phyloP scores from a whole-genome alignment of 2,113 vertebrate genomes.

The Colossoma macropomum region DNA sequence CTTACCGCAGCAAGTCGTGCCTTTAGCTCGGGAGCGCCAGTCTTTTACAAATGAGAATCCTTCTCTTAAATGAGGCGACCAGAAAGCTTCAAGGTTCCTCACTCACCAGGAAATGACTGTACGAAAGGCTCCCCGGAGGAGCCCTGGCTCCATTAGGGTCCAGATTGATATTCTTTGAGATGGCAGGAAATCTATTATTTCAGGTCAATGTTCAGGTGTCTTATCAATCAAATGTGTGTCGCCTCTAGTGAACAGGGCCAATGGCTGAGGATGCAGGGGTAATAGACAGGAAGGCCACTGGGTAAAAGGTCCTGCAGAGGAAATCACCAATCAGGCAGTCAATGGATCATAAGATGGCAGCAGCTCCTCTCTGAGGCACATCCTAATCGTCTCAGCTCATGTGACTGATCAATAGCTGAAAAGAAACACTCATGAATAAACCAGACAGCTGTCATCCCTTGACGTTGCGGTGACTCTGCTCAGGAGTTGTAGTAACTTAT shows the following conservation, averaged over 20 bases:
- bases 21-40: slow-evolving; percentile 25
- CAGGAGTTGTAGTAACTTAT: too few relatives aligned
- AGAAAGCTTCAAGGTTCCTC: slow-evolving; percentile 46
- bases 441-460: neutral
- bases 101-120: slow-evolving; percentile 41
- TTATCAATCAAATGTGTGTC: slow-evolving; percentile 50
- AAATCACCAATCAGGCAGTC: slow-evolving; percentile 36
- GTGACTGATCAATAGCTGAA: neutral
- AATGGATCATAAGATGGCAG: slow-evolving; percentile 42
- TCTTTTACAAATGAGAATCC: slow-evolving; percentile 49
- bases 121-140: slow-evolving; percentile 39
- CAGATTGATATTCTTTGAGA: slow-evolving; percentile 58
- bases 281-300: slow-evolving; percentile 28
- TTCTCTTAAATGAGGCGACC: slow-evolving; percentile 46
- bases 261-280: slow-evolving; percentile 26
- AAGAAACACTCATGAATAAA: slow-evolving; percentile 15
- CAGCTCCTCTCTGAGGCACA: neutral
- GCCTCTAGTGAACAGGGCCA: slow-evolving; percentile 18
- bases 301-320: slow-evolving; percentile 16
- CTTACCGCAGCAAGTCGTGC: slow-evolving; percentile 19
- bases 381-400: slow-evolving; percentile 11
- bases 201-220: slow-evolving; percentile 43
- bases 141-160: slow-evolving; percentile 46
- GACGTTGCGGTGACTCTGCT: neutral
- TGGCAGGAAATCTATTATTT: slow-evolving; percentile 55